Evolutionary conservation across 2,113 vertebrate species (phyloP).

Genomic region (Ranitomeya imitator): DNA sequence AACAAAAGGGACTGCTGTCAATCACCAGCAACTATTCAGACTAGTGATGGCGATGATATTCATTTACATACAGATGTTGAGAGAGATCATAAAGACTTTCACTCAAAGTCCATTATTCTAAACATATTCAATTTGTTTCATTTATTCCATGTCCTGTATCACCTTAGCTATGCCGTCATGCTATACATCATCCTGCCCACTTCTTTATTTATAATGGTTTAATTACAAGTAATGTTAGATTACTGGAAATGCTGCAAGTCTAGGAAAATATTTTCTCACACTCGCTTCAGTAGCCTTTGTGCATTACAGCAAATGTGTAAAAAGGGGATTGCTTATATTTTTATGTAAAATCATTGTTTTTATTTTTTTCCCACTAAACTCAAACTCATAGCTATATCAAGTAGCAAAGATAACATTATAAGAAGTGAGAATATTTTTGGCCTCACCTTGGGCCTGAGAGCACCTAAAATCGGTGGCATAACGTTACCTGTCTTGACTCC

Average conservation of each 20-base stretch:
- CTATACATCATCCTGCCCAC: not conserved
- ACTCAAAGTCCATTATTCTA: conserved; percentile 15
- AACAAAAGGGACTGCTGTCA: not conserved
- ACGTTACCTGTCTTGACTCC: no score
- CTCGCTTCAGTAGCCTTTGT: not conserved
- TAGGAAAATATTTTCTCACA: not conserved
- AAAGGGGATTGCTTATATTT: no score
- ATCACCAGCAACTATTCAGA: not conserved
- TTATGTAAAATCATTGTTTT: no score
- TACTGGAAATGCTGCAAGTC: not conserved
- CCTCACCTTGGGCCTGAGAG: not conserved
- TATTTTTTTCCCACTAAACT: not conserved
- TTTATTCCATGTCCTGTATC: not conserved
- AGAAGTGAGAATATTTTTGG: not conserved
- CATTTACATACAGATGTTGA: conserved; percentile 36
- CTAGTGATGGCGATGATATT: accelerated
- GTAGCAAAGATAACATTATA: not conserved
- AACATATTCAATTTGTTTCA: not conserved
- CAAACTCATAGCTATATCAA: no score
- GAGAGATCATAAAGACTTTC: conserved; percentile 31
- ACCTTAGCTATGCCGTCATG: not conserved
- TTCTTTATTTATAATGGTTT: conserved; percentile 23
- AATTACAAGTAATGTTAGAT: not conserved
- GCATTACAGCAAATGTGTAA: not conserved
- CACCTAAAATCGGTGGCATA: no score